Conservation (phyloP, 1,140 invertebrate species). For the Euborellia annulipes region DNA sequence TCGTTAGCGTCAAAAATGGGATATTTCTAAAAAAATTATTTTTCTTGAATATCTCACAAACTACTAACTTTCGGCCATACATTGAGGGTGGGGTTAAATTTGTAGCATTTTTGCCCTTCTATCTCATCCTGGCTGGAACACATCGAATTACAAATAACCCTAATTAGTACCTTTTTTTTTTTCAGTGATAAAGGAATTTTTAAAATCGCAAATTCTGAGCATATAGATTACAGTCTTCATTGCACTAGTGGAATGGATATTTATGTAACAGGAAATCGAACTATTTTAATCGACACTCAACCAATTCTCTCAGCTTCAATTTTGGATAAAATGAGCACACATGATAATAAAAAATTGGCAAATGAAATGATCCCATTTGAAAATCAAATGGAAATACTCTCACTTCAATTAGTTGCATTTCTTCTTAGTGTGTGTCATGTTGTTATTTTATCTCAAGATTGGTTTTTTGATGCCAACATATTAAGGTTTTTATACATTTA, state of each 20-base stretch:
- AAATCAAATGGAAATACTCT: conserved; percentile 50
- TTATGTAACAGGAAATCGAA: conserved; percentile 41
- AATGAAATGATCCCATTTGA: conserved; percentile 43
- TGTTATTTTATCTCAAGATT: conserved; percentile 70
- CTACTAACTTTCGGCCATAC: too few relatives aligned
- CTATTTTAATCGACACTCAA: conserved; percentile 45
- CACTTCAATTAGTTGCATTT: conserved; percentile 65
- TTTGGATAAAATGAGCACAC: conserved; percentile 34
- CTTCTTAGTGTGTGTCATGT: conserved; percentile 80
- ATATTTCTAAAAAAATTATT: too few relatives aligned
- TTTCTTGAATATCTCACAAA: too few relatives aligned
- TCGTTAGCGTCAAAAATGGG: too few relatives aligned
- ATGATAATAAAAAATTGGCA: conserved; percentile 20
- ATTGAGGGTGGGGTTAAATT: too few relatives aligned
- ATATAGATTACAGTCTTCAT: conserved; percentile 34
- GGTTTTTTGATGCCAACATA: conserved; percentile 62
- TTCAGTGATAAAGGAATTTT: conserved; percentile 27
- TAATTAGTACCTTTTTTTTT: too few relatives aligned
- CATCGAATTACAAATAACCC: too few relatives aligned
- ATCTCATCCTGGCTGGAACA: too few relatives aligned
- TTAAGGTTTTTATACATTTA: too few relatives aligned
- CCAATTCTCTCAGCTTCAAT: conserved; percentile 46
- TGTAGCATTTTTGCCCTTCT: too few relatives aligned
- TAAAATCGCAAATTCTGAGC: conserved; percentile 29
- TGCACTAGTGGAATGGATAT: conserved; percentile 46